Base-by-base conservation (phyloP, 2,113 vertebrate genomes). In the Copsychus sechellarum region DNA sequence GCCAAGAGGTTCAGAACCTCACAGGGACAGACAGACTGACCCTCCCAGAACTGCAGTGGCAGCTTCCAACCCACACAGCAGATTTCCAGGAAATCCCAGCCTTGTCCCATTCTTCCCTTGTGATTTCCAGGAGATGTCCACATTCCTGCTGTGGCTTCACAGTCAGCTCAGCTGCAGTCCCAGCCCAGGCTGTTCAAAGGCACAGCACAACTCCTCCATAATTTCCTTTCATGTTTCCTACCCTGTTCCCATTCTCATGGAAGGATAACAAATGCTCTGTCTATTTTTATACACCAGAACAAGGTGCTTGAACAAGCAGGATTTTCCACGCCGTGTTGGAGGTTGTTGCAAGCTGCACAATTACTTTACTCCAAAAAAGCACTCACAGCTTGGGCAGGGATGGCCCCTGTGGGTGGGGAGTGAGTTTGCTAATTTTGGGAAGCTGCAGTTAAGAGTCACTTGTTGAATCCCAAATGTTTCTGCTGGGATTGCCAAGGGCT, bases 301-400 rank as follows among this genome's bases (percentile, higher is more conserved):
- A 43, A 79, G 47, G 15, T 58, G 43, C 34, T 60, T 36, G 69
- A 74, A 51, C 15, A 42, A 84, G 28, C 45, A 50, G 4, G 1
- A 12, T 73, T 77, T 62, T n/a, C 50, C 8, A 3, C 0, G 0
- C 26, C 29, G 15, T 20, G 15, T 12, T 62, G 29, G 51, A 86
- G 16, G 26, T 12, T 47, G 11, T 42, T 57, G 38, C 53, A 61
- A 74, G 26, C 23, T 42, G 48, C 65, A 66, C 56, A 70, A 31
- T 33, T 38, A 20, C 13, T 88, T 72, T 40, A 22, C 20, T 71
- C 51, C 47, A 47, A 40, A 78, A 87, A 48, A 23, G 5, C 16
- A 4, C 51, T 58, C 48, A 50, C 64, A 79, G 24, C 66, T 69
- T 6, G 34, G 58, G 57, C 45, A 91, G 38, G 31, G 34, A 50